A percentile compares a stretch with the other conserved stretches of the same genome.
Conservation (phyloP, 2,888 invertebrate genomes). For the Rhimphoctona megacephalus region DNA sequence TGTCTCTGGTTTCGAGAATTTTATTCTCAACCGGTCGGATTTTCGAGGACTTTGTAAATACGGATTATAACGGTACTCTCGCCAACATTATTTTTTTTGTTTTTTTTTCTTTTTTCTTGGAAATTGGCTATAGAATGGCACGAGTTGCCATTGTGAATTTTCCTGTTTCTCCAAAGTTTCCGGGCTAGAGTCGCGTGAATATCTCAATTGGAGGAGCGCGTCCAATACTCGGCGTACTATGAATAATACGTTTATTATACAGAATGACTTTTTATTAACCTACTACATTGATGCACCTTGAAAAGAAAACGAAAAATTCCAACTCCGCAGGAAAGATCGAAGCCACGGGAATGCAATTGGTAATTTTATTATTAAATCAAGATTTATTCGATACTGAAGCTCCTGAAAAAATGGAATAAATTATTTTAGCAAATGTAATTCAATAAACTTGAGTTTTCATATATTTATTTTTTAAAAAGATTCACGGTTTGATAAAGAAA, state of each 20-base stretch:
- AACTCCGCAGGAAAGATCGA: background rate
- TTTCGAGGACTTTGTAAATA: constrained; percentile 76
- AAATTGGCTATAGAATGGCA: background rate
- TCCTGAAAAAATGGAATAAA: background rate
- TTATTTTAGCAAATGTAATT: background rate
- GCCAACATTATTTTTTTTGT: background rate
- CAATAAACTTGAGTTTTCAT: too few species aligned
- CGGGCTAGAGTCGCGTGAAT: constrained; percentile 7
- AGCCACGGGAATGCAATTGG: too few species aligned
- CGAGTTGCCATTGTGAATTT: background rate
- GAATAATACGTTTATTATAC: constrained; percentile 82
- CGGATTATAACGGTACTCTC: constrained; percentile 46
- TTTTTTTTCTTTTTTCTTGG: background rate
- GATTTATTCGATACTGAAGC: background rate
- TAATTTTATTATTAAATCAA: background rate
- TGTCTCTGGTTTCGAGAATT: background rate
- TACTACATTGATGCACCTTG: constrained; percentile 16
- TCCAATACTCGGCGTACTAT: constrained; percentile 62
- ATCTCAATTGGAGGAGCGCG: constrained; percentile 45
- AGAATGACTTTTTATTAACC: constrained; percentile 64
- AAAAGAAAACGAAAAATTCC: background rate
- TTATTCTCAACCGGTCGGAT: background rate
- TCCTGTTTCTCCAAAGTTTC: background rate
- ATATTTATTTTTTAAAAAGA: background rate
- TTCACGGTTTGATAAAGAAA: background rate